A percentile compares a stretch with the other conserved stretches of the same genome.
These are phyloP conservation scores for Tanypteryx hageni DNA, from an alignment of 2,888 invertebrate genomes.

Conservation along the genomic window DNA sequence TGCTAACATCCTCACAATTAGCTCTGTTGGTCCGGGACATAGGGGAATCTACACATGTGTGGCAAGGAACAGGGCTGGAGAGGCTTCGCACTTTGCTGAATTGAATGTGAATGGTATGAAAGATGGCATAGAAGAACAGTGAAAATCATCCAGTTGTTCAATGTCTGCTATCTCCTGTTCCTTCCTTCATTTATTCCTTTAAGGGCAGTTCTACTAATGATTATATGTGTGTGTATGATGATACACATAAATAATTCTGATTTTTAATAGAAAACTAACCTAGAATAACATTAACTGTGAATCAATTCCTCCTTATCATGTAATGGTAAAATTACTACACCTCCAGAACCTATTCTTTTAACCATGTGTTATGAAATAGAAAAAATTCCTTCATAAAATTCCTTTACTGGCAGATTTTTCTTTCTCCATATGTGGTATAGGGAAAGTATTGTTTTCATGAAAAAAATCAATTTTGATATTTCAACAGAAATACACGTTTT, in stretches of 20 bases:
- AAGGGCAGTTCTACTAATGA: not conserved
- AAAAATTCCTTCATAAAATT: too few relatives aligned
- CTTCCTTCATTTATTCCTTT: not conserved
- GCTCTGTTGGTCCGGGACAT: constrained; percentile 71
- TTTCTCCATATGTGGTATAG: too few relatives aligned
- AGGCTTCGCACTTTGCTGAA: constrained; percentile 71
- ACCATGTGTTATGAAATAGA: too few relatives aligned
- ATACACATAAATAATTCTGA: not conserved
- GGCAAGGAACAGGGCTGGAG: constrained; percentile 80
- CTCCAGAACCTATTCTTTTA: too few relatives aligned
- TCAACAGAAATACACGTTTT: too few relatives aligned
- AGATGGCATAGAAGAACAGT: constrained; percentile 12
- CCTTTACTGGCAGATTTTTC: too few relatives aligned
- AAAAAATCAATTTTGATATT: too few relatives aligned
- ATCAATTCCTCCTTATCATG: too few relatives aligned
- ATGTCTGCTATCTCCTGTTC: not conserved
- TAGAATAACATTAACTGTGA: too few relatives aligned
- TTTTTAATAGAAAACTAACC: not conserved
- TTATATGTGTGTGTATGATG: not conserved
- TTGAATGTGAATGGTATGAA: constrained; percentile 64
- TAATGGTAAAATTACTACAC: too few relatives aligned
- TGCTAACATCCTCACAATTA: constrained; percentile 73
- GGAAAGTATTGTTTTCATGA: too few relatives aligned
- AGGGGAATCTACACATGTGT: constrained; percentile 83
- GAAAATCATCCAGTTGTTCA: not conserved